A percentile compares a stretch with the other conserved stretches of the same genome.
Conservation (phyloP, 2,113 vertebrate species). For the Caranx ignobilis region DNA sequence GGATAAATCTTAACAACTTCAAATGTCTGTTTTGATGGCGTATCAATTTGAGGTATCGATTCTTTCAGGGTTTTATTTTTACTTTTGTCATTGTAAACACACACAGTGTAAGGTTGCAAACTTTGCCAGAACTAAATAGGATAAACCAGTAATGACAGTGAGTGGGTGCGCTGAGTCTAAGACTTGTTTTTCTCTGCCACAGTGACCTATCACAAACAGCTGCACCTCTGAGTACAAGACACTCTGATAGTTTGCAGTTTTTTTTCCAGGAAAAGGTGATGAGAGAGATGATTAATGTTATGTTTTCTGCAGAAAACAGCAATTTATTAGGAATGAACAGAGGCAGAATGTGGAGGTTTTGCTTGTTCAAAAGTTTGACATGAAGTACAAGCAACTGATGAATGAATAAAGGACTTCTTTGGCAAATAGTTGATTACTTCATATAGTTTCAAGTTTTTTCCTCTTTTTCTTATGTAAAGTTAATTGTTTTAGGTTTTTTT, state of each 20-base stretch:
- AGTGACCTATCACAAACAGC: not conserved
- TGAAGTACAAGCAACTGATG: not conserved
- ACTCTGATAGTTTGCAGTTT: not conserved
- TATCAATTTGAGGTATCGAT: not conserved
- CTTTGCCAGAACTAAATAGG: slow-evolving; percentile 5
- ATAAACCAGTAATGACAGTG: not conserved
- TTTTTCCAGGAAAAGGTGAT: not conserved
- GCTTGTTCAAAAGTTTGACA: not conserved
- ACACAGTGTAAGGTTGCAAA: not conserved
- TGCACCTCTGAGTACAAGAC: not conserved
- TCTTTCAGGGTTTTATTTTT: not conserved
- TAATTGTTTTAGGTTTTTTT: slow-evolving; percentile 2
- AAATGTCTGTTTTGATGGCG: not conserved
- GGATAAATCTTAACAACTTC: not conserved
- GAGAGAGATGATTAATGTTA: not conserved
- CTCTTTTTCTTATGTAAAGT: not conserved
- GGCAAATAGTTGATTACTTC: not conserved
- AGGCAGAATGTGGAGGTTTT: not conserved
- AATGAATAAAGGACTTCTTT: not conserved
- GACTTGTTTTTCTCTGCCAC: not conserved
- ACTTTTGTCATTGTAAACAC: not conserved
- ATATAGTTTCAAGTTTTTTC: not conserved
- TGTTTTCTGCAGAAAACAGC: not conserved
- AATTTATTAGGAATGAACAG: not conserved
- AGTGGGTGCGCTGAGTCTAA: not conserved